Evolutionary conservation across 2,113 vertebrate genomes (phyloP), one percentile per base, ranked within the genome.

Genomic region (Puntigrus tetrazona): DNA sequence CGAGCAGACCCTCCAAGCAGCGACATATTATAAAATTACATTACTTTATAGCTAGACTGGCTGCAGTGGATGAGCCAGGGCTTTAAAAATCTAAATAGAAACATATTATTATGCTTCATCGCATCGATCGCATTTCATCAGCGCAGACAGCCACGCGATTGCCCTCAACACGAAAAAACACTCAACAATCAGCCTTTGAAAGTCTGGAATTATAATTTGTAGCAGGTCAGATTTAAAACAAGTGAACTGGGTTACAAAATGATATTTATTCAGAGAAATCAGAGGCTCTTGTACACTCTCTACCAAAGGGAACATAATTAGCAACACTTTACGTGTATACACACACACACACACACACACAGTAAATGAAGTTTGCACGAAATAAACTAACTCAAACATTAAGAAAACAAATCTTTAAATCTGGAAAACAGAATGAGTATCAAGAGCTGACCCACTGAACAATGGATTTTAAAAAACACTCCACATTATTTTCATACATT

Each of bases 321-420:
- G 5, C 29, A 67, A n/a, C 16, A 65, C 29, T 69, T 57, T 29
- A 29, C n/a, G n/a, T n/a, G n/a, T n/a, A 16, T 16, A 18, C 4
- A 5, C 13, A 47, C 45, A 47, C 45, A 47, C 45, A 45, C 43
- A 65, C 61, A 57, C 22, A 67, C 31, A 67, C 16, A 67, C 16
- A 36, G 20, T 5, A n/a, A 69, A 65, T 31, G 14, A 69, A n/a
- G 27, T 45, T 61, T 29, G 22, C 7, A 4, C 14, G 9, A 41
- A 78, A 78, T 63, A 78, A 78, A 78, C 63, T 43, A 57, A 57
- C 10, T 11, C 31, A 38, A 25, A 78, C 10, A 41, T 4, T n/a
- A n/a, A 72, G 22, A 72, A 72, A 70, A 3, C 0, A n/a, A 7
- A 13, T 72, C 22, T n/a, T n/a, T 13, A 41, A 72, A 25, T 4